Percentiles rank a stretch among this genome's conserved stretches.
These are phyloP conservation scores for Phrynocephalus vlangalii DNA, from an alignment of 2,797 vertebrate genomes.

Conservation along the genomic window DNA sequence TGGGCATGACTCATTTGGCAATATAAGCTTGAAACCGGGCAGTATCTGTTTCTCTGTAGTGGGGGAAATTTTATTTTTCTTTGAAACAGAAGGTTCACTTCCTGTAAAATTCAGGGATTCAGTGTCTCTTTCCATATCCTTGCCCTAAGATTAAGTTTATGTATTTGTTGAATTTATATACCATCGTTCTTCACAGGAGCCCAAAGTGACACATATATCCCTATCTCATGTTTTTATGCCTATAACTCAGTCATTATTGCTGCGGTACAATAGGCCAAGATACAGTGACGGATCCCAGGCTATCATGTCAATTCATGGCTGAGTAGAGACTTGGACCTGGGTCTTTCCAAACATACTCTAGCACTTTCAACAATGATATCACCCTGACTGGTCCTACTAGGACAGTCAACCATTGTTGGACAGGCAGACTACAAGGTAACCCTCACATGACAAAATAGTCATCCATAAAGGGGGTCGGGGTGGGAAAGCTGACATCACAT, in stretches of 20 bases:
- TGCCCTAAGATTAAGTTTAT: neutral
- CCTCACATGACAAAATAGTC: neutral
- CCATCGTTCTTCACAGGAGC: neutral
- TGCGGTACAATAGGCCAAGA: too few species aligned
- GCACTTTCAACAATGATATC: too few species aligned
- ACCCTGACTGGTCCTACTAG: too few species aligned
- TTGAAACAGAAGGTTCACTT: conserved; percentile 15
- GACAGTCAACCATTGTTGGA: too few species aligned
- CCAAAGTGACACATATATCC: neutral
- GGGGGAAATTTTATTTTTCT: conserved; percentile 34
- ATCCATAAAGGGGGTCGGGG: neutral
- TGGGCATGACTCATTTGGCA: conserved; percentile 4
- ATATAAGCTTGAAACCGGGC: neutral
- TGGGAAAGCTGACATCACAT: too few species aligned
- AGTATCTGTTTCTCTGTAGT: conserved; percentile 25
- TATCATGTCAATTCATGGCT: too few species aligned
- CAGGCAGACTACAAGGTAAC: too few species aligned
- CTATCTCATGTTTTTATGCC: too few species aligned
- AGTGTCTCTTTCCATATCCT: neutral
- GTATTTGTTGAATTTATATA: neutral
- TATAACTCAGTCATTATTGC: too few species aligned
- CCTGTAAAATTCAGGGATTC: neutral
- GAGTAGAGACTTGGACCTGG: too few species aligned
- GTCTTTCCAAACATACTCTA: too few species aligned
- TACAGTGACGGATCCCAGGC: too few species aligned